Evolutionary conservation across 1,140 invertebrate genomes (phyloP), one percentile per base, ranked within the genome.

Genomic region (Philopotamus ludificatus): DNA sequence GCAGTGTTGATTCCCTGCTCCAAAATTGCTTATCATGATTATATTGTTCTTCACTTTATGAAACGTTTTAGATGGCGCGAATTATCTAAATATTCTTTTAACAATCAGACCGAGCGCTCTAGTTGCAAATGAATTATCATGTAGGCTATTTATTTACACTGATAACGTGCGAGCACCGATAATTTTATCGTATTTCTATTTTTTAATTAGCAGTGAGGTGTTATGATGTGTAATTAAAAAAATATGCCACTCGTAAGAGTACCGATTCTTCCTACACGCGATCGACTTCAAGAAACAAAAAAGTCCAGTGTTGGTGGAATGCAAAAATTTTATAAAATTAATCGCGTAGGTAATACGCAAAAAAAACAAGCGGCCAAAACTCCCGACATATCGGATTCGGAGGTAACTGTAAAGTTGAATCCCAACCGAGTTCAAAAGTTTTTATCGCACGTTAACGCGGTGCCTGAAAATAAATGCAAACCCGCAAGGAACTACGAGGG

Each of bases 251-350:
- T 77, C 77, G 77, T 78, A 76, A 79, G 77, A 79, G 78, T 79
- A 70, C 59, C 62, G 9, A 10, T 26, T 41, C 44, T 42, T 28
- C 25, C 50, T 2, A 58, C 9, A 8, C 23, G 53, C 34, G 22
- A 62, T 8, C 20, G n/a, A 62, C 22, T 39, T 55, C 18, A 59
- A 22, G 28, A 55, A 53, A n/a, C 58, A 23, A 50, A 62, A 22
- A 53, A 26, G 51, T 16, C 18, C 73, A 74, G 54, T 72, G 21
- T 42, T 41, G 23, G 74, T 72, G 75, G 78, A 21, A 74, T 77
- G 68, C 79, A 80, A 75, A 80, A 77, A 68, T 79, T 81, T 72
- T 81, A 81, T 74, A 80, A 77, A 74, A 79, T 77, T 75, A 74
- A 78, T 59, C 74, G 70, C 61, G 68, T 74, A 60, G 75, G 66